Evolutionary conservation across 2,888 invertebrate genomes (phyloP).

Genomic region (Nemotelus pantherinus): DNA sequence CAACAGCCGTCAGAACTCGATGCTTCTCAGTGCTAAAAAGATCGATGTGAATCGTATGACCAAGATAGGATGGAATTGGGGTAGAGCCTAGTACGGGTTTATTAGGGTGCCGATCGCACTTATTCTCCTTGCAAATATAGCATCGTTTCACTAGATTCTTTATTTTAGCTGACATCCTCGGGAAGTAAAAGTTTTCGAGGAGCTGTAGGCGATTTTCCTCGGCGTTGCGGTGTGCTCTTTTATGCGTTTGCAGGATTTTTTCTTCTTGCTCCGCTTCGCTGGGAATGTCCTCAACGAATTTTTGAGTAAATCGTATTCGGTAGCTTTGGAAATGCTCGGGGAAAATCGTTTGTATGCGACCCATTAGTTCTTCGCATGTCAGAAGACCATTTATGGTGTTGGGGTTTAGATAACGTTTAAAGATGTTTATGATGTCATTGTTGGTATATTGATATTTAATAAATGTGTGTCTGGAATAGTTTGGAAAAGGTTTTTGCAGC

Average conservation of each 20-base stretch:
- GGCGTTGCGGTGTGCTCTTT: neutral
- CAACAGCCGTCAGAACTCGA: slow-evolving; percentile 38
- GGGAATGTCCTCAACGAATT: slow-evolving; percentile 14
- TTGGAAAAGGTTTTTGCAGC: slow-evolving; percentile 10
- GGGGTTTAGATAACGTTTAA: slow-evolving; percentile 16
- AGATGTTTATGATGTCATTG: slow-evolving; percentile 2
- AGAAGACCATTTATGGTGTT: slow-evolving; percentile 43
- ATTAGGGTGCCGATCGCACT: slow-evolving; percentile 15
- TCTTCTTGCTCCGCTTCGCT: slow-evolving; percentile 18
- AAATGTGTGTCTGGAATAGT: slow-evolving; percentile 11
- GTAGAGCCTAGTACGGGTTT: neutral
- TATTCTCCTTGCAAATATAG: neutral
- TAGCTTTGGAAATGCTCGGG: slow-evolving; percentile 40
- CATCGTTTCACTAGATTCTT: neutral
- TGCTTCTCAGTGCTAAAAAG: neutral
- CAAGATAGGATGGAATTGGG: neutral
- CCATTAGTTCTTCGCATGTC: slow-evolving; percentile 35
- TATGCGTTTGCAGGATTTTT: slow-evolving; percentile 3
- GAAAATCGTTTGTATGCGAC: slow-evolving; percentile 44
- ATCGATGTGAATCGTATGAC: slow-evolving; percentile 3
- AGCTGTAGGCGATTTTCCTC: neutral
- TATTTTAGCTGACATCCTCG: neutral
- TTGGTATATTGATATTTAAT: neutral
- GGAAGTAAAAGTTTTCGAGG: slow-evolving; percentile 13
- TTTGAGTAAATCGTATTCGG: slow-evolving; percentile 31